Evolutionary conservation across 2,797 vertebrate species (phyloP).

Genomic region (Meriones psammophilus): DNA sequence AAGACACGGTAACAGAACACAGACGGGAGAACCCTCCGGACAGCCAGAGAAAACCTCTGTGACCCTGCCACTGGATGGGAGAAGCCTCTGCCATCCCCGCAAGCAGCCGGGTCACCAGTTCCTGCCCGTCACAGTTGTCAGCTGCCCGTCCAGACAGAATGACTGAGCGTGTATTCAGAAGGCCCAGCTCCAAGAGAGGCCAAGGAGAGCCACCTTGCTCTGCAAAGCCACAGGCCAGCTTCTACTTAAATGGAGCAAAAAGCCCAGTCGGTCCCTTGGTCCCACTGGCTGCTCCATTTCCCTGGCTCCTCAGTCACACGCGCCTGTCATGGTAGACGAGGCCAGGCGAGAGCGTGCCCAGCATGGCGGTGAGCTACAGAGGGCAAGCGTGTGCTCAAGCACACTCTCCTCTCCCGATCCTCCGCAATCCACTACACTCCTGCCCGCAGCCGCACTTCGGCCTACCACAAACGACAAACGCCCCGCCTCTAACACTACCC

Average conservation of each 20-base stretch:
- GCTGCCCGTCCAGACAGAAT: rapidly evolving
- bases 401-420: neutral
- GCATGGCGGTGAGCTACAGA: rapidly evolving
- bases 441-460: rapidly evolving
- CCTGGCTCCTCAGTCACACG: rapidly evolving
- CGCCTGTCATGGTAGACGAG: rapidly evolving
- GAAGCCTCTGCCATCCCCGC: no score
- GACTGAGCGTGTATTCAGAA: neutral
- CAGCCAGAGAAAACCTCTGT: rapidly evolving
- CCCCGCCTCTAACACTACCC: neutral
- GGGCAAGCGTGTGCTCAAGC: no score
- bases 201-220: neutral
- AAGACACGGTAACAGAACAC: neutral
- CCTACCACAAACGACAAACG: neutral
- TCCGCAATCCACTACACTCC: rapidly evolving
- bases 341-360: rapidly evolving
- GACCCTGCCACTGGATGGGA: rapidly evolving
- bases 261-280: neutral
- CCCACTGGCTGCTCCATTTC: neutral
- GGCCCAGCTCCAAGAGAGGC: neutral
- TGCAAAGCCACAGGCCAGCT: neutral
- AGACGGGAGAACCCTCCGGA: no score
- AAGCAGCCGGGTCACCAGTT: rapidly evolving
- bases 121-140: rapidly evolving
- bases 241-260: no score